phyloP scores from a whole-genome alignment of 2,888 invertebrate species.

The Epinotia brunnichana region DNA sequence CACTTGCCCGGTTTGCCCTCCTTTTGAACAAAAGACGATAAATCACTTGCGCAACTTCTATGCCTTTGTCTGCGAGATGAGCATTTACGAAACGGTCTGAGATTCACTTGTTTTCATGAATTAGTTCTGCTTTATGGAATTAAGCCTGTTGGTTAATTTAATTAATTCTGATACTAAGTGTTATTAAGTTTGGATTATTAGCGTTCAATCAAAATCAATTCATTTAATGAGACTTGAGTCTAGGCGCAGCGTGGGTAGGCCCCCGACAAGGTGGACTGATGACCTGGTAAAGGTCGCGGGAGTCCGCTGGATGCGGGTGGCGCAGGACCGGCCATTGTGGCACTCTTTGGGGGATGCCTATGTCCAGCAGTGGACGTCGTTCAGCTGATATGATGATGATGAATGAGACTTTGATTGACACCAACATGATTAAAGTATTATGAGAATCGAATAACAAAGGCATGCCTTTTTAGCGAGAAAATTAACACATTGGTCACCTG shows the following conservation, averaged over 20 bases:
- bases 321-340: too few relatives aligned
- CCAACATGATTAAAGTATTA: not conserved
- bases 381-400: too few relatives aligned
- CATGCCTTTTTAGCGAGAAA: not conserved
- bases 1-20: slow-evolving; percentile 28
- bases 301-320: too few relatives aligned
- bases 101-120: slow-evolving; percentile 33
- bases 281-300: too few relatives aligned
- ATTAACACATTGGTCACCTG: not conserved
- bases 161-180: not conserved
- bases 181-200: not conserved
- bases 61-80: slow-evolving; percentile 34
- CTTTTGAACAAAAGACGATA: slow-evolving; percentile 44
- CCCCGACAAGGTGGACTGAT: too few relatives aligned
- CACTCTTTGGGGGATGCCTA: too few relatives aligned
- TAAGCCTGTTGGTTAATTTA: slow-evolving; percentile 3
- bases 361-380: too few relatives aligned
- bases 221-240: not conserved
- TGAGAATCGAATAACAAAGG: not conserved
- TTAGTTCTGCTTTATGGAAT: slow-evolving; percentile 24
- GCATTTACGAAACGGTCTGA: slow-evolving; percentile 38
- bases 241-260: too few relatives aligned
- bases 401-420: not conserved
- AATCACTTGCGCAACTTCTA: slow-evolving; percentile 38
- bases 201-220: slow-evolving; percentile 1